Conservation (phyloP, 2,888 invertebrate genomes). For the Ferrisia virgata region DNA sequence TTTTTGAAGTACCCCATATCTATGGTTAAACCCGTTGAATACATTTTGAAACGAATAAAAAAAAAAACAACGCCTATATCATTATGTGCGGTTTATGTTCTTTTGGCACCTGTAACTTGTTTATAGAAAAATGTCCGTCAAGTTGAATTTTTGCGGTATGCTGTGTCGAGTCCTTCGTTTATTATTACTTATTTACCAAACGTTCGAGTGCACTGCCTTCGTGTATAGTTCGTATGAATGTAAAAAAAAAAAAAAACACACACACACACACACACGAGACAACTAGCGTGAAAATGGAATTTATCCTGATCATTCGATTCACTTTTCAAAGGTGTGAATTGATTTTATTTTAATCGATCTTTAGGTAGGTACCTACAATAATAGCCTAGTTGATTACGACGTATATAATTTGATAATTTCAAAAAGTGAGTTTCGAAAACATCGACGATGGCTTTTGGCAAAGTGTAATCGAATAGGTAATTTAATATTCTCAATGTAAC, state of each 20-base stretch:
- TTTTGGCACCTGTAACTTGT: slow-evolving; percentile 20
- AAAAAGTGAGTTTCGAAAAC: not conserved
- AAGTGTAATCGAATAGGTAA: not conserved
- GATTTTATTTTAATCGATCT: not conserved
- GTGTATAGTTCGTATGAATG: not conserved
- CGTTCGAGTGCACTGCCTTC: not conserved
- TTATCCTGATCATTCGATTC: not conserved
- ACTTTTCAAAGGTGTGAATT: not conserved
- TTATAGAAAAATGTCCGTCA: slow-evolving; percentile 7
- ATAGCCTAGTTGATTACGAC: no score
- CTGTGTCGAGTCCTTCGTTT: not conserved
- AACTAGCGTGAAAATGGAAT: not conserved
- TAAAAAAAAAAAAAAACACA: not conserved
- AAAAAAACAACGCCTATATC: not conserved
- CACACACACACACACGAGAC: no score
- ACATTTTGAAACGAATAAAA: not conserved
- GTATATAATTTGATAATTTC: not conserved
- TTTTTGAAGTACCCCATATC: no score
- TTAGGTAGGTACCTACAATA: no score
- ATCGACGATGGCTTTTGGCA: not conserved
- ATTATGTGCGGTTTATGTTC: not conserved
- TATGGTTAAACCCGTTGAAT: no score
- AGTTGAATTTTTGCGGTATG: not conserved
- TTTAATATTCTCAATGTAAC: not conserved
- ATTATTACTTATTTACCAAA: not conserved